Base-by-base conservation (phyloP, 2,888 invertebrate species). In the Oxyteleia sp. region DNA sequence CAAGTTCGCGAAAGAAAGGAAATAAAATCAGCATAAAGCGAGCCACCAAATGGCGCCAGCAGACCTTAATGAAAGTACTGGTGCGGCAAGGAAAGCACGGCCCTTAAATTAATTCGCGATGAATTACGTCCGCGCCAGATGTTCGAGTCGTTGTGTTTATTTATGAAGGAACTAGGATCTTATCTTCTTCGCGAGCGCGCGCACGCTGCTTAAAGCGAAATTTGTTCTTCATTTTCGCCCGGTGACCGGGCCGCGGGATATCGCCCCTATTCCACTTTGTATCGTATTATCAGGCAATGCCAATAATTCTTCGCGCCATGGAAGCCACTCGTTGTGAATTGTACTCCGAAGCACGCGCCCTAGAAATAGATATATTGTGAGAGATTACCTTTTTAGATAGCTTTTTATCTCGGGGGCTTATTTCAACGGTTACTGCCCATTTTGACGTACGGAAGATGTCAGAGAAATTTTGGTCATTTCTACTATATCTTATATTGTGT, bases 101-200 rank as follows among this genome's bases (percentile, higher is more conserved):
- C 89, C 92, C 93, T 93, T 93, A 93, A 93, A 93, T 93, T 93
- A 93, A 93, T 93, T 93, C 93, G 90, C 93, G 93, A 93, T 93
- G 93, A 93, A 93, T 93, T 93, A 93, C 93, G 93, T 91, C 93
- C 88, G 92, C 92, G 88, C 93, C 93, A 93, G 93, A 91, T 93
- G 93, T 91, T 91, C 89, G 88, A 90, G 91, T 90, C 93, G 93
- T 93, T 93, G 92, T 93, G 93, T 93, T 93, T 93, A 93, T 93
- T 93, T 93, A 93, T 93, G 93, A 91, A 92, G 90, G 90, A 92
- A 92, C 90, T 90, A 90, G 90, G 90, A 92, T 92, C 91, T 90
- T 80, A 84, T 84, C 84, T 84, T 74, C 82, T 82, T 71, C 63
- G 69, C 18, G 51, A 55, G 29, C 43, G 68, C 43, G 68, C 51